Evolutionary conservation across 2,888 invertebrate species (phyloP), one percentile per base, ranked within the genome.

Genomic region (Sphaerophoria taeniata): DNA sequence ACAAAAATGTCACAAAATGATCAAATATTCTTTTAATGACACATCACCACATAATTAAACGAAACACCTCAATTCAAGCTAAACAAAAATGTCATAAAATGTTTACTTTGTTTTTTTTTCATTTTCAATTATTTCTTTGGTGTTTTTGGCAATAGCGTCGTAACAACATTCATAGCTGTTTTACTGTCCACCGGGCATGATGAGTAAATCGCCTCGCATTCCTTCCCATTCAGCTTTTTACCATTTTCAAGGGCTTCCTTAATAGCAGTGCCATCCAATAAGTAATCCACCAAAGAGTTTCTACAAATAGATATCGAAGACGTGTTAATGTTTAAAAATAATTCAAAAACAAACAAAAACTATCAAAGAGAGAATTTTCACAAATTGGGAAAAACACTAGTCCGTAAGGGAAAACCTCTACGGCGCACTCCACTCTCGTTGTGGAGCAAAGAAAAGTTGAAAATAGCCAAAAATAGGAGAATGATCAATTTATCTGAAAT

Each of bases 131-230:
- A 85, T 34, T 85, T 81, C 24, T 84, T 69, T 16, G 87, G 49
- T 87, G 89, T 91, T 82, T 91, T 91, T 9, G 95, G 95, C 77
- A 95, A 91, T n/a, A 95, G 89, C 88, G 94, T 95, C n/a, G 94
- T 93, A n/a, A 95, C 91, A 73, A 95, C 93, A 90, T 94, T 95
- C 88, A 95, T 93, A 0, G 95, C 93, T 0, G 94, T 95, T 87
- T 95, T 95, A 90, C 94, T 94, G 88, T 95, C 95, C 36, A 96
- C 91, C 65, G 95, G 95, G 90, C 96, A 96, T 88, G 95, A 94
- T 0, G 94, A 91, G 89, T 95, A 95, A 2, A 94, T 91, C 6
- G 94, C 93, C 82, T 95, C 94, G 60, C 94, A 91, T 7, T 94
- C 93, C 47, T 93, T 92, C 5, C 91, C 92, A 75, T 90, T 90